Conservation (phyloP, 2,888 invertebrate species). For the Calameuta filiformis region DNA sequence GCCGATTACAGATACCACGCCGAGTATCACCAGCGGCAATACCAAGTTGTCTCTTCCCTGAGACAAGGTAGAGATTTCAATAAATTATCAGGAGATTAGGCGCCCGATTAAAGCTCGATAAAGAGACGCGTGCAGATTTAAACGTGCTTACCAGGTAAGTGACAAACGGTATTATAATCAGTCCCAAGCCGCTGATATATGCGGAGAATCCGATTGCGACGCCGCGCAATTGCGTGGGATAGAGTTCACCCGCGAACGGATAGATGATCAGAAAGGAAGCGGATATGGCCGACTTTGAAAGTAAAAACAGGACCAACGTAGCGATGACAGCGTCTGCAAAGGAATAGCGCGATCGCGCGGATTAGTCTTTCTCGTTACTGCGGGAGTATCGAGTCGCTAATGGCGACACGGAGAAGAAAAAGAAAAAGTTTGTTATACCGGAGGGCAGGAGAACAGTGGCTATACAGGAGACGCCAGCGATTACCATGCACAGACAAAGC, state of each 20-base stretch:
- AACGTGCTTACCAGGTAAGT: conserved; percentile 82
- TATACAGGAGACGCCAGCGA: conserved; percentile 83
- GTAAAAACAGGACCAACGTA: conserved; percentile 80
- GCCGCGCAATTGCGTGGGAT: conserved; percentile 90
- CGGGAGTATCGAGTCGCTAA: too few relatives aligned
- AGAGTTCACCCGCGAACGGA: conserved; percentile 91
- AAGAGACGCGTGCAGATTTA: neutral
- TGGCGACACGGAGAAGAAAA: too few relatives aligned
- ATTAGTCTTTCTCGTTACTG: neutral
- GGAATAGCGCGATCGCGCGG: neutral
- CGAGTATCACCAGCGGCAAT: conserved; percentile 87
- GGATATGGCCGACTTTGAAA: conserved; percentile 90
- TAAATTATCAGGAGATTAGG: too few relatives aligned
- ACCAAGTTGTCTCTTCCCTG: conserved; percentile 88
- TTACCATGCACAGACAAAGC: conserved; percentile 78
- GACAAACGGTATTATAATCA: conserved; percentile 90
- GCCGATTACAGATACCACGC: conserved; percentile 82
- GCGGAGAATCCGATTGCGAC: conserved; percentile 92
- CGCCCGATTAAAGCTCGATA: neutral
- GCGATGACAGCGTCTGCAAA: conserved; percentile 77
- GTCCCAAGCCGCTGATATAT: conserved; percentile 88
- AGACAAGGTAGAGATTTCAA: conserved; percentile 28
- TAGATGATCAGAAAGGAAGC: conserved; percentile 93
- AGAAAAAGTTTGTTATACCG: conserved; percentile 67
- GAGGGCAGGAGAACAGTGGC: conserved; percentile 84